Conservation (phyloP, 2,888 invertebrate genomes). For the Yponomeuta malinellus region DNA sequence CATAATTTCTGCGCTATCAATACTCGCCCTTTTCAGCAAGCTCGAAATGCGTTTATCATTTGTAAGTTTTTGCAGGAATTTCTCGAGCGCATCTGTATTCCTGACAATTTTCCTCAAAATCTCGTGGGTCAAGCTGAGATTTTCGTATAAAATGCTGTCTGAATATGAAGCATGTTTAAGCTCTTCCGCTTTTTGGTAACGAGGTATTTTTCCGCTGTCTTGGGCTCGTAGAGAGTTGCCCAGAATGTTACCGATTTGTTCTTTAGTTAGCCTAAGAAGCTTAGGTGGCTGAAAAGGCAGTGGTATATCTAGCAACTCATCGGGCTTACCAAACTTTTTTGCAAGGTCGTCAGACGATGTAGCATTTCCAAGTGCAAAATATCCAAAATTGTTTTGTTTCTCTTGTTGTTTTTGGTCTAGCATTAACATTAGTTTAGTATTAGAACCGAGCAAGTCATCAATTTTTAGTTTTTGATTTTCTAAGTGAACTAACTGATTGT, state of each 20-base stretch:
- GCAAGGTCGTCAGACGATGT: not conserved
- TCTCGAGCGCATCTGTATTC: slow-evolving; percentile 49
- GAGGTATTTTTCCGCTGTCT: slow-evolving; percentile 12
- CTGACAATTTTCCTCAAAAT: slow-evolving; percentile 52
- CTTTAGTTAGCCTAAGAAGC: slow-evolving; percentile 25
- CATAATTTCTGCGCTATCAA: not conserved
- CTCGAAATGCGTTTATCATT: not conserved
- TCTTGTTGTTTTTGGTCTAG: not conserved
- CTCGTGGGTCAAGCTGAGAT: slow-evolving; percentile 47
- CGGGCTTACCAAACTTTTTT: not conserved
- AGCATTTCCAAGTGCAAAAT: not conserved
- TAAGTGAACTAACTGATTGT: slow-evolving; percentile 42
- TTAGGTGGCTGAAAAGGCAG: slow-evolving; percentile 26
- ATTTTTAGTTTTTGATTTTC: slow-evolving; percentile 34
- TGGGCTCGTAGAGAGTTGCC: not conserved
- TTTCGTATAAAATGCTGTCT: slow-evolving; percentile 35
- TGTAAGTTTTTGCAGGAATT: slow-evolving; percentile 42
- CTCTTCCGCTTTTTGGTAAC: slow-evolving; percentile 18
- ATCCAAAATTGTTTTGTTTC: not conserved
- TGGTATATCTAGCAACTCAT: slow-evolving; percentile 27
- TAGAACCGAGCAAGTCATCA: slow-evolving; percentile 16
- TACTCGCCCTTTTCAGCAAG: not conserved
- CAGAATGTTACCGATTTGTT: slow-evolving; percentile 24
- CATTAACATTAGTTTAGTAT: not conserved
- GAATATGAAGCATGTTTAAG: slow-evolving; percentile 25